phyloP scores from a whole-genome alignment of 2,888 invertebrate genomes.

The Cheilosia urbana region DNA sequence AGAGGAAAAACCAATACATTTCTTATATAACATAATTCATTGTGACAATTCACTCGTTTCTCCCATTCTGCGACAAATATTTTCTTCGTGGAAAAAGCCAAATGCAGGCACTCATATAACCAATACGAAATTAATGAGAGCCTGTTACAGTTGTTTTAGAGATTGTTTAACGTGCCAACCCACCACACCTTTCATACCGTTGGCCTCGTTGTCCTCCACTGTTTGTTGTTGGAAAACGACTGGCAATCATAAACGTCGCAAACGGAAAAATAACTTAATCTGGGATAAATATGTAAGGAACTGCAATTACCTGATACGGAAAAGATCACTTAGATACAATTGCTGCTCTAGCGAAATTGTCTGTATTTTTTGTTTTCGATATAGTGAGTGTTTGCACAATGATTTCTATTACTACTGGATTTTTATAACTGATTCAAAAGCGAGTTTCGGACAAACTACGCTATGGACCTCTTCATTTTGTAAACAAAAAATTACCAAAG shows the following conservation, averaged over 20 bases:
- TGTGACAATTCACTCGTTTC: constrained; percentile 8
- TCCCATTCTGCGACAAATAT: background rate
- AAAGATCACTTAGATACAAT: constrained; percentile 19
- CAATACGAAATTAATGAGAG: constrained; percentile 16
- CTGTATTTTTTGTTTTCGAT: constrained; percentile 30
- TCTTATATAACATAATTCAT: constrained; percentile 1
- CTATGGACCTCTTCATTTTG: constrained; percentile 5
- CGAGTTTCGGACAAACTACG: constrained; percentile 23
- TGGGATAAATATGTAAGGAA: constrained; percentile 25
- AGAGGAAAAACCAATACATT: background rate
- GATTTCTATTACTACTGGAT: constrained; percentile 45
- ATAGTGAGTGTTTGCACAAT: constrained; percentile 26
- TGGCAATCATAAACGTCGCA: constrained; percentile 54
- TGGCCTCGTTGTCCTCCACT: constrained; percentile 15
- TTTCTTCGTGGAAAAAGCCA: constrained; percentile 6
- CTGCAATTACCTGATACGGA: constrained; percentile 30
- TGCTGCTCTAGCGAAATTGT: constrained; percentile 46
- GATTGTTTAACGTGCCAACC: background rate
- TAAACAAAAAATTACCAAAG: constrained; percentile 3
- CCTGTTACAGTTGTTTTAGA: constrained; percentile 5
- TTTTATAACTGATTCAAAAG: constrained; percentile 12
- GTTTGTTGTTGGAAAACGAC: constrained; percentile 43
- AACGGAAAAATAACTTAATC: constrained; percentile 31
- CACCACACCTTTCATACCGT: constrained; percentile 7
- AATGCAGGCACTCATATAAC: background rate